Evolutionary conservation across 2,797 vertebrate species (phyloP).

Genomic region (Menidia menidia): DNA sequence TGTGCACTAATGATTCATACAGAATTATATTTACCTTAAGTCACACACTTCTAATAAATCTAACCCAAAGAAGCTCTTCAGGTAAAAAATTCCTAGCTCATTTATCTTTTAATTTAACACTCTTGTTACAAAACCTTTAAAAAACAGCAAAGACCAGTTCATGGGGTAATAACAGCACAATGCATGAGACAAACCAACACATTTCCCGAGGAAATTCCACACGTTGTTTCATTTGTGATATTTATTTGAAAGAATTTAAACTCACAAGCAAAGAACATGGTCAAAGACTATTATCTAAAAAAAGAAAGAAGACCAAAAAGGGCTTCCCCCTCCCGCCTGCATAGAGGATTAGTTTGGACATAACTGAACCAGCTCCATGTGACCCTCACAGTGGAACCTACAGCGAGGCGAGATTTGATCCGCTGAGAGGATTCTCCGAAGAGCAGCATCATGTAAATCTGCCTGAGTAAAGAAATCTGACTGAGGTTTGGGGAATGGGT

Average conservation of each 20-base stretch:
- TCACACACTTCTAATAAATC: background rate
- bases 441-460: conserved; percentile 6
- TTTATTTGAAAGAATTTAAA: too few relatives aligned
- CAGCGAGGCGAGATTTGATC: conserved; percentile 6
- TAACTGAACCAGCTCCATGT: background rate
- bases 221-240: too few relatives aligned
- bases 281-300: too few relatives aligned
- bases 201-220: too few relatives aligned
- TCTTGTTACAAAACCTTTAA: too few relatives aligned
- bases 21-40: background rate
- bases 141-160: too few relatives aligned
- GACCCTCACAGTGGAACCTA: background rate
- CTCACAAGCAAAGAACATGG: too few relatives aligned
- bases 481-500: background rate
- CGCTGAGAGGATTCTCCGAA: background rate
- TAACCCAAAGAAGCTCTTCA: background rate
- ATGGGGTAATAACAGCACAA: too few relatives aligned
- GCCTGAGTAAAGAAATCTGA: background rate
- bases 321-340: background rate
- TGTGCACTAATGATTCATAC: background rate
- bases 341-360: background rate
- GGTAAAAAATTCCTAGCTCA: too few relatives aligned
- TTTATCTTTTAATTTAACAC: too few relatives aligned
- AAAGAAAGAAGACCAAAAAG: background rate
- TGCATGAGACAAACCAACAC: too few relatives aligned